Evolutionary conservation across 2,888 invertebrate species (phyloP), one percentile per base, ranked within the genome.

Genomic region (Agriopis marginaria): DNA sequence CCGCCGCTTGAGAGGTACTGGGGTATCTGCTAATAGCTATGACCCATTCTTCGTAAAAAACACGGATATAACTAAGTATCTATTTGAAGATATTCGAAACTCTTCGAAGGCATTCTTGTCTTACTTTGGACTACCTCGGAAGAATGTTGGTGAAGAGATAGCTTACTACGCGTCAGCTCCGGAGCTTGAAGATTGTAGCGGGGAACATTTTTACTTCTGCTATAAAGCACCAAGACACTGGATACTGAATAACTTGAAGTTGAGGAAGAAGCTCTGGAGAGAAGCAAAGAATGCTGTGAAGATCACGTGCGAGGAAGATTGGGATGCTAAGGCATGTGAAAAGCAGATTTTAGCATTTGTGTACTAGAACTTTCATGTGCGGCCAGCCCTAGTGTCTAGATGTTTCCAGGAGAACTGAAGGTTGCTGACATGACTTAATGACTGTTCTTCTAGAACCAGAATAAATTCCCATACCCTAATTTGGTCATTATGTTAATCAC

Each of bases 21-120:
- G 95, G 58, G 96, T 97, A 0, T 96, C 96, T 1, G 95, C 95
- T 0, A 96, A 97, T 82, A 95, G 95, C 56, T 95, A 95, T 59
- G 96, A 97, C 87, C 92, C 93, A 0, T 92, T 87, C 51, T 55
- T 92, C 0, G 91, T 89, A 0, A 82, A 82, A 32, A 89, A 88
- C 61, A 93, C 92, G 0, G 84, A 88, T 67, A 69, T 92, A 0
- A 68, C 77, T 2, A 88, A 88, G 0, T 85, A 88, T 68, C 14
- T 87, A 14, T 84, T 88, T 10, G 77, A 58, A 6, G 59, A 81
- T 23, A 44, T 84, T 0, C 79, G 75, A 49, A 79, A 80, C 60
- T 70, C 87, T 7, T 81, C 87, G 0, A 77, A 78, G 23, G 71
- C 85, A 1, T 86, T 92, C 56, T 60, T 89, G 1, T 77, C 86